Conservation (phyloP, 2,888 invertebrate genomes). For the Exocentrus adspersus region DNA sequence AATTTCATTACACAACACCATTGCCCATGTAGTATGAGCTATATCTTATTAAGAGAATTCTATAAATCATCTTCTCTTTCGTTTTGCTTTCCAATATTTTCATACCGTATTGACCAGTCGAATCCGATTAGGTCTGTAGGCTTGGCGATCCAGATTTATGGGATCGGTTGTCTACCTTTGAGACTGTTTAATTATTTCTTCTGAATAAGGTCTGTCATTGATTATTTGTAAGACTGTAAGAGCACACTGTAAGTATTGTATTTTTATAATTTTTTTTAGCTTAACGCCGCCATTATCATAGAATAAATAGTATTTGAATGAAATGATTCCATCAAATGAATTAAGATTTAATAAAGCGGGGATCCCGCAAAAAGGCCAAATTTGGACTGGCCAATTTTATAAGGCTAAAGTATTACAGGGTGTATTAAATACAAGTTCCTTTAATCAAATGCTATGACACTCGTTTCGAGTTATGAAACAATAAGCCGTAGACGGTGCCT, state of each 20-base stretch:
- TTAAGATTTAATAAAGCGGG: too few relatives aligned
- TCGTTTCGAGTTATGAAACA: too few relatives aligned
- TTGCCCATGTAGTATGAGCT: too few relatives aligned
- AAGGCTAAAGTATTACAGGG: too few relatives aligned
- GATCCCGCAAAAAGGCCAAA: too few relatives aligned
- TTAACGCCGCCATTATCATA: slow-evolving; percentile 35
- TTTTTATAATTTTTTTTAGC: too few relatives aligned
- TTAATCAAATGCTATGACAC: too few relatives aligned
- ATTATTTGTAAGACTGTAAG: slow-evolving; percentile 42
- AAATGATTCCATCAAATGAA: slow-evolving; percentile 26
- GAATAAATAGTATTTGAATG: slow-evolving; percentile 41
- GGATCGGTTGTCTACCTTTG: slow-evolving; percentile 43
- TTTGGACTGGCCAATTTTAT: too few relatives aligned
- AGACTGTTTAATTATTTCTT: slow-evolving; percentile 44
- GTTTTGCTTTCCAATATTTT: slow-evolving; percentile 12
- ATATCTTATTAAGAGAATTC: too few relatives aligned
- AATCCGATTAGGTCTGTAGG: slow-evolving; percentile 15
- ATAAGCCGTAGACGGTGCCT: too few relatives aligned
- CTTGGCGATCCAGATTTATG: slow-evolving; percentile 40
- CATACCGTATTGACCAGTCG: slow-evolving; percentile 23
- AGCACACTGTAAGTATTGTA: slow-evolving; percentile 41
- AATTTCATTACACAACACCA: neutral
- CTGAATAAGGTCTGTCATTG: slow-evolving; percentile 34
- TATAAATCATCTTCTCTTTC: slow-evolving; percentile 10
- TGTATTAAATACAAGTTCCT: too few relatives aligned